Evolutionary conservation across 2,888 invertebrate genomes (phyloP), one percentile per base, ranked within the genome.

Genomic region (Globia sparganii): DNA sequence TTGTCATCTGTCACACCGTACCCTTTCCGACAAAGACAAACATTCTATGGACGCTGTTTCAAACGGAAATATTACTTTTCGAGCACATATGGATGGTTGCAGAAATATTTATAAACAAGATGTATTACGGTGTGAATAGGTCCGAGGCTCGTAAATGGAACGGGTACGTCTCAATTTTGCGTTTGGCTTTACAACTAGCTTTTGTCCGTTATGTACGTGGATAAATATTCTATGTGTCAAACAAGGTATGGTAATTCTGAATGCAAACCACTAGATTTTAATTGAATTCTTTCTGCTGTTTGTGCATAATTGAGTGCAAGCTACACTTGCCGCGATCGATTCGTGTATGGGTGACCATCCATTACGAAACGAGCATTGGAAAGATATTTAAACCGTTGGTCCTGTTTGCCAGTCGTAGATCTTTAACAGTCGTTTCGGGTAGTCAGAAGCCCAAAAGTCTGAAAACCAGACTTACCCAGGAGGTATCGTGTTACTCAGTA

Each of bases 1-100:
- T 95, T 93, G 91, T 95, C 93, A 94, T 92, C 91, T 92, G 94
- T 94, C 94, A 93, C 84, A 86, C 72, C 58, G 89, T 83, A 91
- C 91, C 91, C 93, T 92, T 92, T 89, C 88, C 89, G 89, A 90
- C 91, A 90, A 88, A 91, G 90, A 91, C 93, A 92, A 92, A 92
- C 91, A 92, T 91, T 91, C 91, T 88, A 89, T 89, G 88, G 88
- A 87, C 85, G 87, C 62, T 80, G 85, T 81, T 84, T 86, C 87
- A 88, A 90, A 89, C 83, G 81, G 78, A 91, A 89, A 91, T 91
- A 92, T 92, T 89, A 87, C 87, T 89, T 91, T 90, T 84, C 83
- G 74, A 87, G 88, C 86, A 86, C 85, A 88, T 80, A 84, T 77
- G 83, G 84, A 86, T 89, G 81, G 87, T 85, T 85, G 79, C 84